phyloP scores from a whole-genome alignment of 2,888 invertebrate genomes.

The Micropterix aruncella region DNA sequence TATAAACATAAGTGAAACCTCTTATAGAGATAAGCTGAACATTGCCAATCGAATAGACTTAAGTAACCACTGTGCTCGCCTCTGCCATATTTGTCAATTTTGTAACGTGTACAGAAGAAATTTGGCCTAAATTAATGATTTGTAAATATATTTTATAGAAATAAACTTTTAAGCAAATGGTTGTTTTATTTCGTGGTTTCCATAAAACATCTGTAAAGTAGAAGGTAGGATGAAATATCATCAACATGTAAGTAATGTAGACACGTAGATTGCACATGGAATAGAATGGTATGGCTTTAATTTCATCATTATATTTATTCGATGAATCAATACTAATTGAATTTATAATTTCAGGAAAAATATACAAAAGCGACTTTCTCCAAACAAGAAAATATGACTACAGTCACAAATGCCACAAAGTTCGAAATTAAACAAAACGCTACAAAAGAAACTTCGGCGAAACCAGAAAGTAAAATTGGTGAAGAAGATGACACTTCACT shows the following conservation, averaged over 20 bases:
- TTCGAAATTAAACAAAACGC: not conserved
- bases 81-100: conserved; percentile 9
- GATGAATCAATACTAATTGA: not conserved
- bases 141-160: conserved; percentile 11
- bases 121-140: conserved; percentile 7
- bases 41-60: too few species aligned
- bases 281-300: too few species aligned
- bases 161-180: conserved; percentile 8
- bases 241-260: too few species aligned
- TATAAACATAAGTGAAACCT: not conserved
- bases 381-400: conserved; percentile 3
- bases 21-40: conserved; percentile 1
- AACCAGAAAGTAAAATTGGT: conserved; percentile 1
- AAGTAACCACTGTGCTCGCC: conserved; percentile 10
- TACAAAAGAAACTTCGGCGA: conserved; percentile 3
- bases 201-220: too few species aligned
- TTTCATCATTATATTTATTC: too few species aligned
- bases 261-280: too few species aligned
- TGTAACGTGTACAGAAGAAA: conserved; percentile 8
- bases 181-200: too few species aligned
- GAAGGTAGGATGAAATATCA: too few species aligned
- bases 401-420: conserved; percentile 2
- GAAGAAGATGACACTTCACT: not conserved
- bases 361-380: conserved; percentile 9
- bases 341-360: conserved; percentile 10